A percentile compares a stretch with the other conserved stretches of the same genome.
Evolutionary conservation across 1,140 invertebrate species (phyloP).

Genomic region (Copidosoma floridanum): DNA sequence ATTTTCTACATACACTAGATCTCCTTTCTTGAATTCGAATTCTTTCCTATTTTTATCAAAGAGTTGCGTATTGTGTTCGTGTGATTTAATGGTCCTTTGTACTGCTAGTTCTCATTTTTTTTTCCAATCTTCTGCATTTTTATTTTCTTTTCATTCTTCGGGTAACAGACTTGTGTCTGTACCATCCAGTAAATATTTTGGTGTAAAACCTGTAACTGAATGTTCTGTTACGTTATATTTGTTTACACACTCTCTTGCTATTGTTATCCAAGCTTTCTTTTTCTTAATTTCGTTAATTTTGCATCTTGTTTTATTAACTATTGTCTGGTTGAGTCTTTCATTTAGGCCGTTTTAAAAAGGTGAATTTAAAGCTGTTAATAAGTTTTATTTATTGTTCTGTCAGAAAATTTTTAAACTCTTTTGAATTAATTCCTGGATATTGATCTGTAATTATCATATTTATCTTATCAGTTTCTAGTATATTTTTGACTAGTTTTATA

Average conservation of each 20-base stretch:
- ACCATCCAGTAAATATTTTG: too few relatives aligned
- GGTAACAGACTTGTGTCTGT: too few relatives aligned
- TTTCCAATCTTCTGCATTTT: slow-evolving; percentile 6
- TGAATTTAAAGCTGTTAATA: slow-evolving; percentile 23
- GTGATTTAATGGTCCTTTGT: slow-evolving; percentile 30
- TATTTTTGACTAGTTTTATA: too few relatives aligned
- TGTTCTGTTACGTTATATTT: slow-evolving; percentile 10
- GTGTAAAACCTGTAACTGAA: slow-evolving; percentile 11
- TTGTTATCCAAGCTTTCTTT: too few relatives aligned
- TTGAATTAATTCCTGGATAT: slow-evolving; percentile 27
- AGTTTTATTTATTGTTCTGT: slow-evolving; percentile 16
- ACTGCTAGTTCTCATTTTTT: slow-evolving; percentile 28
- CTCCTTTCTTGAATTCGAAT: slow-evolving; percentile 25
- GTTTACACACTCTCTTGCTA: too few relatives aligned
- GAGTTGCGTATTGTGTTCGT: slow-evolving; percentile 34
- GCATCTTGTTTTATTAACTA: slow-evolving; percentile 25
- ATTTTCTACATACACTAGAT: too few relatives aligned
- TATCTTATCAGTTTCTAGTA: slow-evolving; percentile 34
- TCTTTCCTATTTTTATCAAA: slow-evolving; percentile 31
- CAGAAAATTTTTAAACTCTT: slow-evolving; percentile 28
- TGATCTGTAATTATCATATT: slow-evolving; percentile 27
- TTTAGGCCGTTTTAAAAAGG: slow-evolving; percentile 26
- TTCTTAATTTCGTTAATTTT: too few relatives aligned
- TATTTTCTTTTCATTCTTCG: slow-evolving; percentile 13
- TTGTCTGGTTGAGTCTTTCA: slow-evolving; percentile 26